phyloP scores from a whole-genome alignment of 2,113 vertebrate species.

The Poeciliopsis occidentalis region DNA sequence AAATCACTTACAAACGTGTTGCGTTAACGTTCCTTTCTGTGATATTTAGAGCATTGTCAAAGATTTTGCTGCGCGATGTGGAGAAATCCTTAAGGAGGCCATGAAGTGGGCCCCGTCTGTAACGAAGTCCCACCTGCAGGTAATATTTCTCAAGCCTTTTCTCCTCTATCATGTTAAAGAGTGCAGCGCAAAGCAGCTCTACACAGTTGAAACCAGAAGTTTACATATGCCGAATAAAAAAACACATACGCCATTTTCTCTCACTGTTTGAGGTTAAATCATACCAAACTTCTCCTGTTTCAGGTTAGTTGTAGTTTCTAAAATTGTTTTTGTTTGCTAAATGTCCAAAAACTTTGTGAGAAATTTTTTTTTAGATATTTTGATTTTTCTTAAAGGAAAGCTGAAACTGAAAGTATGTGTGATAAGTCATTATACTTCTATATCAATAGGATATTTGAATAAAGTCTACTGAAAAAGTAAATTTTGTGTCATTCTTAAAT shows the following conservation, averaged over 20 bases:
- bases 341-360: too few species aligned
- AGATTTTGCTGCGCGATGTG: slow-evolving; percentile 96
- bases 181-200: not conserved
- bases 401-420: not conserved
- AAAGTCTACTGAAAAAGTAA: not conserved
- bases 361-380: too few species aligned
- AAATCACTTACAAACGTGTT: not conserved
- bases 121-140: slow-evolving; percentile 98
- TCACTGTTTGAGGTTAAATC: too few species aligned
- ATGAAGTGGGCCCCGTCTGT: slow-evolving; percentile 99
- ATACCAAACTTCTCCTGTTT: too few species aligned
- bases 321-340: not conserved
- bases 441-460: not conserved
- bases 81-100: slow-evolving; percentile 96
- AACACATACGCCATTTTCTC: too few species aligned
- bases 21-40: not conserved
- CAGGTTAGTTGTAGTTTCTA: too few species aligned
- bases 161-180: not conserved
- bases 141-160: slow-evolving; percentile 47
- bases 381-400: too few species aligned
- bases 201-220: not conserved
- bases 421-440: not conserved
- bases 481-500: not conserved
- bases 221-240: too few species aligned
- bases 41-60: slow-evolving; percentile 93